Conservation (phyloP, 1,140 invertebrate genomes). For the Arctopsyche grandis region DNA sequence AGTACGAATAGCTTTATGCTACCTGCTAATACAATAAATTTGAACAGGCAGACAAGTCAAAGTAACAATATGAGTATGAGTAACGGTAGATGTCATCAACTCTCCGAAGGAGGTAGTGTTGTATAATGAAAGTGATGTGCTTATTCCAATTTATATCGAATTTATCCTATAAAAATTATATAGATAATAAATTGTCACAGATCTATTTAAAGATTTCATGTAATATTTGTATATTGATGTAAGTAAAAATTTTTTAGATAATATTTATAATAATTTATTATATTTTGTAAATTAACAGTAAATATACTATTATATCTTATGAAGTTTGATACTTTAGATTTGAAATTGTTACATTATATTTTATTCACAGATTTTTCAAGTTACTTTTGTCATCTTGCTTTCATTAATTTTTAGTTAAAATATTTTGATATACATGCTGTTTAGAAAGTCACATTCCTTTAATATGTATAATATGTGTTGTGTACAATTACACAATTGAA, state of each 20-base stretch:
- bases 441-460: background rate
- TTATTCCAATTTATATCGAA: too few species aligned
- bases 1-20: conserved; percentile 48
- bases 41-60: conserved; percentile 41
- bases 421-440: background rate
- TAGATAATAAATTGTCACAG: background rate
- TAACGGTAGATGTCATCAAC: conserved; percentile 49
- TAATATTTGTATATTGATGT: conserved; percentile 28
- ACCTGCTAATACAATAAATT: conserved; percentile 25
- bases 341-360: background rate
- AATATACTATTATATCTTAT: conserved; percentile 14
- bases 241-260: conserved; percentile 20
- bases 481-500: background rate
- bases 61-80: conserved; percentile 44
- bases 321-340: conserved; percentile 11
- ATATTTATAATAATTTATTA: conserved; percentile 33
- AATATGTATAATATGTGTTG: background rate
- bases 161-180: background rate
- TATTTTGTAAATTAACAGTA: conserved; percentile 16
- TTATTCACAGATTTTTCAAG: background rate
- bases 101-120: conserved; percentile 44
- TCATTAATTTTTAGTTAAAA: background rate
- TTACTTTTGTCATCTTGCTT: too few species aligned
- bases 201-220: background rate
- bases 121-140: conserved; percentile 33